These are phyloP conservation scores for Atherinomorus stipes DNA, from an alignment of 2,113 vertebrate species.

Conservation along the genomic window DNA sequence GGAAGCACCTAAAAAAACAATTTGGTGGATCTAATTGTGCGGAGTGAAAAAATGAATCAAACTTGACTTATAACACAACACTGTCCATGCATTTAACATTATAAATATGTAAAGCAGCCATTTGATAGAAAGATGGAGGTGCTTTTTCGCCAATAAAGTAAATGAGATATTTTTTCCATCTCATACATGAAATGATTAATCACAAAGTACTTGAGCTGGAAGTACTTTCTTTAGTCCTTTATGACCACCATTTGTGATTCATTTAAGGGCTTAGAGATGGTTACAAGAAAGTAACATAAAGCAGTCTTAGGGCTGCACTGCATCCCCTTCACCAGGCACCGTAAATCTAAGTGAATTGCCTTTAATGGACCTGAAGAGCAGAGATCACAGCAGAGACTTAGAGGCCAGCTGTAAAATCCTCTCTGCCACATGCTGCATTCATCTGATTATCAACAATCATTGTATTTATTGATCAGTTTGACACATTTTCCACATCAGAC, in stretches of 20 bases:
- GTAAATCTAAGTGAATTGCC: slow-evolving; percentile 63
- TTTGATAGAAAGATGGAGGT: neutral
- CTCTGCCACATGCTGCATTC: slow-evolving; percentile 14
- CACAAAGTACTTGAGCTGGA: neutral
- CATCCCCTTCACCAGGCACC: slow-evolving; percentile 26
- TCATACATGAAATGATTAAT: neutral
- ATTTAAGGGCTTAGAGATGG: slow-evolving; percentile 32
- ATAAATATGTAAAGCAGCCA: too few relatives aligned
- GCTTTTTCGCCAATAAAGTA: neutral
- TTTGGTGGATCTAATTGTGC: neutral
- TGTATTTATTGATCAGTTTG: slow-evolving; percentile 3
- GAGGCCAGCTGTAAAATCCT: slow-evolving; percentile 47
- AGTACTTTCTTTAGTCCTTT: slow-evolving; percentile 12
- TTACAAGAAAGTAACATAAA: slow-evolving; percentile 41
- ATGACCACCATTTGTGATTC: slow-evolving; percentile 29
- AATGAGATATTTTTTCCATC: neutral
- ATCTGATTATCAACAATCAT: slow-evolving; percentile 18
- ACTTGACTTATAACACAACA: too few relatives aligned
- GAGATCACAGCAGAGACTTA: slow-evolving; percentile 53
- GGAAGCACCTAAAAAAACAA: neutral
- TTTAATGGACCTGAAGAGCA: slow-evolving; percentile 55
- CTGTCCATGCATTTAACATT: neutral
- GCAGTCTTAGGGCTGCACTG: slow-evolving; percentile 18
- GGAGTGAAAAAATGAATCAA: neutral
- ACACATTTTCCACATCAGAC: slow-evolving; percentile 12